These are phyloP conservation scores for Lepidurus couesii DNA, from an alignment of 1,140 invertebrate species.

Conservation along the genomic window DNA sequence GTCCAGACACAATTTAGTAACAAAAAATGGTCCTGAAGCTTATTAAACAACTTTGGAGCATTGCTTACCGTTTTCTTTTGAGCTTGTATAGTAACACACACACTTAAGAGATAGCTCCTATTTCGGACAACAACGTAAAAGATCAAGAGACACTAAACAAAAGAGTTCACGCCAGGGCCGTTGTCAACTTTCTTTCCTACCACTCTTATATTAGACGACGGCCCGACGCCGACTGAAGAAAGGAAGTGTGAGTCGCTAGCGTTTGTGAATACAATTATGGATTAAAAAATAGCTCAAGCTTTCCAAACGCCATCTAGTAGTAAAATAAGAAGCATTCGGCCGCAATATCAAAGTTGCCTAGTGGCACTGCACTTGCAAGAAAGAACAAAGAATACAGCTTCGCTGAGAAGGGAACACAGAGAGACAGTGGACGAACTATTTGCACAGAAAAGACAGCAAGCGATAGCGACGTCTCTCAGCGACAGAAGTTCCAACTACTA, in stretches of 20 bases:
- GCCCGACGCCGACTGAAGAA: constrained; percentile 20
- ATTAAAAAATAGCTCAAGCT: background rate
- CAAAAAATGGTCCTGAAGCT: background rate
- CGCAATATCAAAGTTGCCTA: too few species aligned
- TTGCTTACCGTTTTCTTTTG: background rate
- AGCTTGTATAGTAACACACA: background rate
- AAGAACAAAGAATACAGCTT: too few species aligned
- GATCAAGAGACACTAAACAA: background rate
- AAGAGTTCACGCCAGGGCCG: constrained; percentile 12
- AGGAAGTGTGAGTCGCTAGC: background rate
- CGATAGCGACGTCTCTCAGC: too few species aligned
- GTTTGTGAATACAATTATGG: background rate
- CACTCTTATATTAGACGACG: background rate
- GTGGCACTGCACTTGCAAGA: too few species aligned
- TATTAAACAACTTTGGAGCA: background rate
- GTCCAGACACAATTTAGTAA: background rate
- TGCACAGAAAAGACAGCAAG: too few species aligned
- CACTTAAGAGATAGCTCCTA: constrained; percentile 4
- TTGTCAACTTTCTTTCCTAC: background rate
- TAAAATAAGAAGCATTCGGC: too few species aligned
- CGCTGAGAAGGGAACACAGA: too few species aligned
- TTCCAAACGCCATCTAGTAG: background rate
- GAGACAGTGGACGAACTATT: too few species aligned
- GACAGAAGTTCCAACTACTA: too few species aligned
- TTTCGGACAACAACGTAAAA: background rate